These are phyloP conservation scores for Podotricha telesiphe DNA, from an alignment of 2,888 invertebrate genomes.

Conservation along the genomic window DNA sequence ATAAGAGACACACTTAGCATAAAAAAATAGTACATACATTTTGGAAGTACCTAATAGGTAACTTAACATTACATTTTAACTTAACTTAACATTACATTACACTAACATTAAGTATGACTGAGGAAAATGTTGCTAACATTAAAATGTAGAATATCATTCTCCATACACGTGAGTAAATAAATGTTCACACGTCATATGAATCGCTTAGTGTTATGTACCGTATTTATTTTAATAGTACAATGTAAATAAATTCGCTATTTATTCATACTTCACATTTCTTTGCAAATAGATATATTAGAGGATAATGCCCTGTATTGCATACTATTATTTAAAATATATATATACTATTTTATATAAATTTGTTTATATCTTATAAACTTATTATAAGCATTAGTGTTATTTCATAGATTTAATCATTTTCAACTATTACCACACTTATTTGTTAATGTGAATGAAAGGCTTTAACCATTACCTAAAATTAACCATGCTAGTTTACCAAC, in stretches of 20 bases:
- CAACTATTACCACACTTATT: too few species aligned
- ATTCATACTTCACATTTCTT: conserved; percentile 37
- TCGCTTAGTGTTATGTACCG: conserved; percentile 27
- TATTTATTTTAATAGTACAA: conserved; percentile 39
- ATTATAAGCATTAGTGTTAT: too few species aligned
- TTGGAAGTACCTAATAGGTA: too few species aligned
- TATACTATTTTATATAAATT: neutral
- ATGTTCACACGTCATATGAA: conserved; percentile 32
- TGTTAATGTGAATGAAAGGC: too few species aligned
- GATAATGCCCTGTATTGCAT: conserved; percentile 23
- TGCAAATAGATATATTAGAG: conserved; percentile 23
- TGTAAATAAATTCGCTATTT: conserved; percentile 25
- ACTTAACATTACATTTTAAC: too few species aligned
- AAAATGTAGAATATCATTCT: neutral
- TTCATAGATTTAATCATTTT: too few species aligned
- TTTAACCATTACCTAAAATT: too few species aligned
- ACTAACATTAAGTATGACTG: neutral
- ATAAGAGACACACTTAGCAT: too few species aligned
- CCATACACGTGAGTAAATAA: conserved; percentile 25
- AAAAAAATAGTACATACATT: too few species aligned
- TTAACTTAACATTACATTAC: too few species aligned
- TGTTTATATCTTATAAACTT: too few species aligned
- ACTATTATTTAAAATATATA: neutral
- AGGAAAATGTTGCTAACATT: neutral
- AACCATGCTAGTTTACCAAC: too few species aligned